A percentile compares a stretch with the other conserved stretches of the same genome.
phyloP scores from a whole-genome alignment of 2,888 invertebrate genomes.

The Cabera pusaria region DNA sequence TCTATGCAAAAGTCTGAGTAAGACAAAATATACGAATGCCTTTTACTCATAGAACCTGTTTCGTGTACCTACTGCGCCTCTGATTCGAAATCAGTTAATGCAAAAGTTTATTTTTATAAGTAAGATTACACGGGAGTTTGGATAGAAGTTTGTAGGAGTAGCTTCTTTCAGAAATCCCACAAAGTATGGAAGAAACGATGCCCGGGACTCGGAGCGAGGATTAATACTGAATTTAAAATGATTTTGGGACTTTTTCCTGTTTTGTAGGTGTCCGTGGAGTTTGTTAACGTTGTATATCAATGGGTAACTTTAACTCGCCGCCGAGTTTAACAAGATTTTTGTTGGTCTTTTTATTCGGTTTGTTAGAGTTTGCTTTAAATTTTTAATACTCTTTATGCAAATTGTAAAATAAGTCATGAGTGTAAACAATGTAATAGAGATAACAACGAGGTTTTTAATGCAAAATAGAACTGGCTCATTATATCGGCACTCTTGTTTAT shows the following conservation, averaged over 20 bases:
- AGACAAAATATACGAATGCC: too few relatives aligned
- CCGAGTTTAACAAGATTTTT: conserved; percentile 47
- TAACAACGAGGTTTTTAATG: too few relatives aligned
- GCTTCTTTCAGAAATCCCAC: conserved; percentile 77
- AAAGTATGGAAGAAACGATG: conserved; percentile 71
- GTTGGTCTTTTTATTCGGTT: conserved; percentile 24
- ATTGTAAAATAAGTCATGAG: conserved; percentile 9
- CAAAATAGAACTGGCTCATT: too few relatives aligned
- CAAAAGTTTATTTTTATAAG: conserved; percentile 85
- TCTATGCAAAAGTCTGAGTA: too few relatives aligned
- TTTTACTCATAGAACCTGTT: conserved; percentile 1
- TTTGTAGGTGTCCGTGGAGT: conserved; percentile 58
- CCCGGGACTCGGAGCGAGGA: conserved; percentile 65
- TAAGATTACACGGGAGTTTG: conserved; percentile 81
- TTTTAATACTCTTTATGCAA: conserved; percentile 9
- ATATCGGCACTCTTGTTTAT: too few relatives aligned
- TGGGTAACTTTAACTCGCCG: conserved; percentile 49
- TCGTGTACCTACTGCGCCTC: too few relatives aligned
- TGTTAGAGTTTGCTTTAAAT: conserved; percentile 13
- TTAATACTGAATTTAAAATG: conserved; percentile 79
- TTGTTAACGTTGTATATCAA: conserved; percentile 58
- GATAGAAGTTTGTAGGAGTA: conserved; percentile 72
- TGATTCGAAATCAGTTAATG: conserved; percentile 83
- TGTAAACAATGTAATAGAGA: too few relatives aligned
- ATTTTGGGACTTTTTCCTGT: conserved; percentile 62